A percentile compares a stretch with the other conserved stretches of the same genome.
phyloP scores from a whole-genome alignment of 2,888 invertebrate species.

The Eupithecia subfuscata region DNA sequence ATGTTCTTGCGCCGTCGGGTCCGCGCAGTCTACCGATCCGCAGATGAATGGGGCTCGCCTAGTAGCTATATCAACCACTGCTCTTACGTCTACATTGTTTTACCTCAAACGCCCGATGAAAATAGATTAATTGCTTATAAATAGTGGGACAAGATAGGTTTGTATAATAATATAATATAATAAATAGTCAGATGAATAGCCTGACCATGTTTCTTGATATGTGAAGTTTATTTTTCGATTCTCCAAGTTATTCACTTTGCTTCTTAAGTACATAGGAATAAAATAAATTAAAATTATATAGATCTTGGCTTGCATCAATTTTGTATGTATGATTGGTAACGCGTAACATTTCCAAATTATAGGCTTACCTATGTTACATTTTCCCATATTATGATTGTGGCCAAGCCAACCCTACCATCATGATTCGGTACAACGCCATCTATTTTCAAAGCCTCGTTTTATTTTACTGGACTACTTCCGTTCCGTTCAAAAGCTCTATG shows the following conservation, averaged over 20 bases:
- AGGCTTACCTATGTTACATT: neutral
- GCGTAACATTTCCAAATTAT: neutral
- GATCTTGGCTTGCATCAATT: neutral
- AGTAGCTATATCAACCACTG: slow-evolving; percentile 26
- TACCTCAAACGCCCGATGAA: slow-evolving; percentile 68
- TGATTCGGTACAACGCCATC: neutral
- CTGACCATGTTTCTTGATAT: neutral
- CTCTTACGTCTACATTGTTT: slow-evolving; percentile 70
- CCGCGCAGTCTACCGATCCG: slow-evolving; percentile 70
- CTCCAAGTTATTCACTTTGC: neutral
- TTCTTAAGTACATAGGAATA: neutral
- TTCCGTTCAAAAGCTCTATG: neutral
- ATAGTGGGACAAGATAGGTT: slow-evolving; percentile 46
- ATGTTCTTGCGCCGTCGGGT: slow-evolving; percentile 50
- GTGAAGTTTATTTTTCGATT: neutral
- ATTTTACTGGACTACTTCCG: neutral
- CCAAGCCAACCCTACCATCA: neutral
- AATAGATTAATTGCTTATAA: slow-evolving; percentile 70
- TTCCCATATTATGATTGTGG: neutral
- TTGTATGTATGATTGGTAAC: neutral
- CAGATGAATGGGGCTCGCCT: slow-evolving; percentile 73
- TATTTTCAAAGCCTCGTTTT: neutral
- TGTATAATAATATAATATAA: no score
- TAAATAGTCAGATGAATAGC: slow-evolving; percentile 51
- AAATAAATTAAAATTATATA: neutral